phyloP scores from a whole-genome alignment of 1,140 invertebrate species.

The Platyura marginata region DNA sequence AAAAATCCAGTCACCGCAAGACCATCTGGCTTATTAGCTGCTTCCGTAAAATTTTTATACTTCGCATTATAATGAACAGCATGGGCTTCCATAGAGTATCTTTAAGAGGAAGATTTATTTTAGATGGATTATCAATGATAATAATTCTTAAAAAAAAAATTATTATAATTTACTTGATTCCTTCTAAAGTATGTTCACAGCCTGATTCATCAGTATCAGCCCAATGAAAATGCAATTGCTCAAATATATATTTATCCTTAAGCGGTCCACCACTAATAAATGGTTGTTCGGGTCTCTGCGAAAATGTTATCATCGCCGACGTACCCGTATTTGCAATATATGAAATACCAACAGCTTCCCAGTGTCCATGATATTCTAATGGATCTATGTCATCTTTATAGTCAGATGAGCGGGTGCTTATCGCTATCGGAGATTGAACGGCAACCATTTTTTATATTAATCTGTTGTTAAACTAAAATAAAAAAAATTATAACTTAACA shows the following conservation, averaged over 20 bases:
- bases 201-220: slow-evolving; percentile 45
- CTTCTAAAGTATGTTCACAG: slow-evolving; percentile 61
- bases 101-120: slow-evolving; percentile 8
- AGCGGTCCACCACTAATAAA: slow-evolving; percentile 36
- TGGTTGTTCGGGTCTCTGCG: slow-evolving; percentile 19
- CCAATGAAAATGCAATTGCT: slow-evolving; percentile 68
- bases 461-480: too few species aligned
- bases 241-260: slow-evolving; percentile 42
- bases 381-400: slow-evolving; percentile 31
- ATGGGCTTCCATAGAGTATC: slow-evolving; percentile 58
- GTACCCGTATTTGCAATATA: slow-evolving; percentile 22
- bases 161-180: slow-evolving; percentile 12
- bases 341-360: slow-evolving; percentile 25
- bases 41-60: slow-evolving; percentile 44
- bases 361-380: slow-evolving; percentile 30
- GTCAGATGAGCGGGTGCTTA: slow-evolving; percentile 28
- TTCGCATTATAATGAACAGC: slow-evolving; percentile 61
- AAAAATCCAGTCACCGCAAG: slow-evolving; percentile 58
- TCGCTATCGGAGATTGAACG: slow-evolving; percentile 31
- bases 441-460: slow-evolving; percentile 11
- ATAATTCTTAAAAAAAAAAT: not conserved
- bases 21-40: slow-evolving; percentile 50
- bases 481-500: too few species aligned
- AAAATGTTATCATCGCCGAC: slow-evolving; percentile 22
- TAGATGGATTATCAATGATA: not conserved